These are phyloP conservation scores for Tiaroga cobitis DNA, from an alignment of 2,797 vertebrate species.

Conservation along the genomic window DNA sequence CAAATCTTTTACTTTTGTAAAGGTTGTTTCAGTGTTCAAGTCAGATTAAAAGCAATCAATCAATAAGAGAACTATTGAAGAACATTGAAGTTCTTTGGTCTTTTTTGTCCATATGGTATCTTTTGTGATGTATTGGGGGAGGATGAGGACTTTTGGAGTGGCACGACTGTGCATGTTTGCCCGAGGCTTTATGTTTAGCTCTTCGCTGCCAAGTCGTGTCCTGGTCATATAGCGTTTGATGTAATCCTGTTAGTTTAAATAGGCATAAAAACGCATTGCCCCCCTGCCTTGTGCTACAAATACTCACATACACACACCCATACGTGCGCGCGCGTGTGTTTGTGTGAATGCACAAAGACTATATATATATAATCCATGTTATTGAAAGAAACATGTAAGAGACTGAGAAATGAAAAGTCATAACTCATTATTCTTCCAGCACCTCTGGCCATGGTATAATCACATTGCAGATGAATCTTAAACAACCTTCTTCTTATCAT, in stretches of 20 bases:
- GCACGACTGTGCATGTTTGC: constrained; percentile 40
- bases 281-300: constrained; percentile 34
- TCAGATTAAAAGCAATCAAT: neutral
- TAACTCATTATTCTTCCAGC: constrained; percentile 16
- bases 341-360: neutral
- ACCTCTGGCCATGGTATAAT: constrained; percentile 30
- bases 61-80: neutral
- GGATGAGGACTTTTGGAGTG: constrained; percentile 35
- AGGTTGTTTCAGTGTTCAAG: neutral
- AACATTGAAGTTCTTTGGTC: neutral
- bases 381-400: neutral
- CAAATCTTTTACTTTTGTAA: neutral
- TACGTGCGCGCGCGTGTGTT: neutral
- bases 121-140: constrained; percentile 21
- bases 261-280: constrained; percentile 53
- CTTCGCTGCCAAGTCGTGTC: constrained; percentile 50
- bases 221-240: constrained; percentile 56
- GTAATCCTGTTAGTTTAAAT: constrained; percentile 61
- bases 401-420: constrained; percentile 8
- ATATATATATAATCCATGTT: neutral
- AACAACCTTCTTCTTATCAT: neutral
- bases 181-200: constrained; percentile 48
- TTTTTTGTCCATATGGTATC: constrained; percentile 24
- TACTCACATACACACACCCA: constrained; percentile 12
- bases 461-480: constrained; percentile 34